phyloP scores from a whole-genome alignment of 2,888 invertebrate genomes.

The Drosophila buzzatii region DNA sequence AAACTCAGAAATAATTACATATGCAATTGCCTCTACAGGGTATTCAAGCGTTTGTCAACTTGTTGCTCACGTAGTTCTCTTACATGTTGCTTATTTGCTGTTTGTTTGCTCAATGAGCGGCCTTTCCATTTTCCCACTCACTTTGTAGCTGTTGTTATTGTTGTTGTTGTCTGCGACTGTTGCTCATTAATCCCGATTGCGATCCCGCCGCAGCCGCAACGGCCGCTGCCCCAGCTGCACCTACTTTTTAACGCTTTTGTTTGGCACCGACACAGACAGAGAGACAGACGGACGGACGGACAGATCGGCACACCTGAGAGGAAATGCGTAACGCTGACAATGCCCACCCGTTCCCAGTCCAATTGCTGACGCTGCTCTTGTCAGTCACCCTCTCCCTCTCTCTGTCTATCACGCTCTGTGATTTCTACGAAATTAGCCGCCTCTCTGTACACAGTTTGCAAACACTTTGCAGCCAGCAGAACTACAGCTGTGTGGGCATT shows the following conservation, averaged over 20 bases:
- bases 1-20: too few species aligned
- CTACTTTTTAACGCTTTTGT: conserved; percentile 77
- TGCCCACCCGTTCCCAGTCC: conserved; percentile 14
- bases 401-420: conserved; percentile 34
- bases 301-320: conserved; percentile 71
- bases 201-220: conserved; percentile 47
- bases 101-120: conserved; percentile 63
- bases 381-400: background rate
- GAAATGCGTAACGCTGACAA: conserved; percentile 71
- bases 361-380: conserved; percentile 9
- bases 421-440: conserved; percentile 72
- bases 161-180: conserved; percentile 62
- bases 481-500: conserved; percentile 60
- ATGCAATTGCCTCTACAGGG: too few species aligned
- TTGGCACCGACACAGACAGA: conserved; percentile 42
- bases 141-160: conserved; percentile 53
- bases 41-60: conserved; percentile 11
- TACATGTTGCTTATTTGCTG: conserved; percentile 61
- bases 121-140: conserved; percentile 64
- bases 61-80: conserved; percentile 5
- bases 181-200: conserved; percentile 77
- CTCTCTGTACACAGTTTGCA: conserved; percentile 44
- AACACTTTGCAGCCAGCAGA: conserved; percentile 20
- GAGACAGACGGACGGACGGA: background rate
- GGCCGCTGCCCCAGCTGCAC: conserved; percentile 65